Percentiles rank a stretch among this genome's conserved stretches.
Conservation (phyloP, 2,797 vertebrate genomes). For the Pipistrellus kuhlii region DNA sequence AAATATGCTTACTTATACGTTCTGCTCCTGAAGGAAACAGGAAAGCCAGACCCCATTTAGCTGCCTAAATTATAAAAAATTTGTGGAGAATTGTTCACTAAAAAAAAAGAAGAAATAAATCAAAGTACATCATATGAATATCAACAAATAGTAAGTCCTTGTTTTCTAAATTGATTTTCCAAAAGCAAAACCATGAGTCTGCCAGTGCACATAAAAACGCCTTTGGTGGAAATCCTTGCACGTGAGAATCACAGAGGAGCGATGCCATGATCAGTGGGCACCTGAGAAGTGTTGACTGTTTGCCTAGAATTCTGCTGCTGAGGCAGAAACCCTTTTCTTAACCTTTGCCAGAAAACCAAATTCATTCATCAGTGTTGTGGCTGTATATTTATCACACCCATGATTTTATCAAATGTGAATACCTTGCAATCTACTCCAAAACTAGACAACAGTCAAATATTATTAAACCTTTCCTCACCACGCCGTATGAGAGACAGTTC, state of each 20-base stretch:
- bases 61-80: constrained; percentile 80
- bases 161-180: constrained; percentile 22
- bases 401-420: constrained; percentile 39
- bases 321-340: background rate
- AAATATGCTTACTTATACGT: constrained; percentile 80
- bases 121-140: background rate
- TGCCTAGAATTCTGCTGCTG: constrained; percentile 19
- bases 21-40: constrained; percentile 71
- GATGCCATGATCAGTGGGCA: background rate
- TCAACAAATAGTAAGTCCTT: constrained; percentile 36
- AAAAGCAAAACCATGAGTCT: constrained; percentile 46
- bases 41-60: constrained; percentile 78
- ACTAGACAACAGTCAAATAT: background rate
- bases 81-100: constrained; percentile 57
- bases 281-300: background rate
- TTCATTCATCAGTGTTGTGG: background rate
- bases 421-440: constrained; percentile 1
- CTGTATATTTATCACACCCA: background rate
- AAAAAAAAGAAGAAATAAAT: constrained; percentile 60
- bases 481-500: background rate
- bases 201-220: background rate
- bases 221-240: background rate
- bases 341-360: background rate
- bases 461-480: constrained; percentile 4
- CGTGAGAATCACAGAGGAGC: background rate